phyloP scores from a whole-genome alignment of 2,888 invertebrate species.

The Eupithecia subfuscata region DNA sequence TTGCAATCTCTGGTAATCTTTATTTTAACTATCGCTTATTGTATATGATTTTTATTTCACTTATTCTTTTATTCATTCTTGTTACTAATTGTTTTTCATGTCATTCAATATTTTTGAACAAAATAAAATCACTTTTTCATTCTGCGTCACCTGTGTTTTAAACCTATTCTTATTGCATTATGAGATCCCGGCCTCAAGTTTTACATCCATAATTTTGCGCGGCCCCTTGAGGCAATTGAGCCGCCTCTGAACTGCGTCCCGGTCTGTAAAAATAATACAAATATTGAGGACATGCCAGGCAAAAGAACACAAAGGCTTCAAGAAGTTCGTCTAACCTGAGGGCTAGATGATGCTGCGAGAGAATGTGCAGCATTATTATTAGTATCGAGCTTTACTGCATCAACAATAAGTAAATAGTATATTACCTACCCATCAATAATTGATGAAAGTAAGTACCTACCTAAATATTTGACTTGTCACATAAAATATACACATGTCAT shows the following conservation, averaged over 20 bases:
- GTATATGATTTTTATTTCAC: constrained; percentile 71
- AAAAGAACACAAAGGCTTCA: not conserved
- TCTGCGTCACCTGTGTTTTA: constrained; percentile 70
- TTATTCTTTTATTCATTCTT: constrained; percentile 74
- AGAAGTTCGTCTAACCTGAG: no score
- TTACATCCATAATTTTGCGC: constrained; percentile 80
- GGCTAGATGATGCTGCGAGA: no score
- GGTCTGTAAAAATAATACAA: constrained; percentile 85
- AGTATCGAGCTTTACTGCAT: no score
- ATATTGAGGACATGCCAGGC: not conserved
- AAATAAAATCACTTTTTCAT: constrained; percentile 82
- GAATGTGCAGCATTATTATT: not conserved
- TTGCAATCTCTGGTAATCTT: constrained; percentile 78
- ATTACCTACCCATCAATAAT: no score
- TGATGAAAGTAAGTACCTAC: no score
- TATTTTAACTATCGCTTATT: constrained; percentile 69
- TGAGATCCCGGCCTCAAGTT: constrained; percentile 81
- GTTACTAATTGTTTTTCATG: constrained; percentile 62
- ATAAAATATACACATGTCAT: no score
- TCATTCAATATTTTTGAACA: constrained; percentile 70
- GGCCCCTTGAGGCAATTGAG: constrained; percentile 84
- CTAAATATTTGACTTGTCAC: no score
- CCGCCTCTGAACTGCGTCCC: constrained; percentile 98
- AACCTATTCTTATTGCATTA: constrained; percentile 70
- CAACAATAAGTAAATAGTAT: no score